Conservation (phyloP, 2,888 invertebrate genomes). For the Physocephala rufipes region DNA sequence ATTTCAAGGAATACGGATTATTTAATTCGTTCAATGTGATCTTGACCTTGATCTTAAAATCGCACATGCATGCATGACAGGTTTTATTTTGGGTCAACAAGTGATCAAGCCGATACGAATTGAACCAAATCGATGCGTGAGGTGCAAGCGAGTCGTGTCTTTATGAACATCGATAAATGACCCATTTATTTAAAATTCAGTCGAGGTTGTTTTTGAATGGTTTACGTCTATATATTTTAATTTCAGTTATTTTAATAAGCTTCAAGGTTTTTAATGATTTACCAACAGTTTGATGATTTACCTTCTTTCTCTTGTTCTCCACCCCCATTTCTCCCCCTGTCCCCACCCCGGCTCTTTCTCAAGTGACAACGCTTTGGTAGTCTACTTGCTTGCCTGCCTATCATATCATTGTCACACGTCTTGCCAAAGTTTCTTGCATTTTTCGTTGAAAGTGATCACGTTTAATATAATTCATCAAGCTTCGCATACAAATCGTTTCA, state of each 20-base stretch:
- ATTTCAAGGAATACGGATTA: too few relatives aligned
- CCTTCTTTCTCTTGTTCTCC: not conserved
- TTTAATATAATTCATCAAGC: not conserved
- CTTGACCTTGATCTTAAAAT: too few relatives aligned
- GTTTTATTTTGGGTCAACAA: not conserved
- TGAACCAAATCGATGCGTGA: constrained; percentile 6
- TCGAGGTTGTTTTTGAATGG: not conserved
- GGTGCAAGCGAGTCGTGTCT: not conserved
- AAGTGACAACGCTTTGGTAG: too few relatives aligned
- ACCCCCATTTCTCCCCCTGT: too few relatives aligned
- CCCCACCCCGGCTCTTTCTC: not conserved
- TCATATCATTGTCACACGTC: too few relatives aligned
- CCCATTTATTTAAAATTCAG: constrained; percentile 12
- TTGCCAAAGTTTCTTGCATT: not conserved
- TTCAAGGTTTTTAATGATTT: constrained; percentile 13
- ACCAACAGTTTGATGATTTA: not conserved
- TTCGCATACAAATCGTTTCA: constrained; percentile 20
- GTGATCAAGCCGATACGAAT: not conserved
- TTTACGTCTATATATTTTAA: not conserved
- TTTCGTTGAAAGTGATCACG: not conserved
- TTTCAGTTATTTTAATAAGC: not conserved
- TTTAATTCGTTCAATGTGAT: too few relatives aligned
- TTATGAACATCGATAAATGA: constrained; percentile 4
- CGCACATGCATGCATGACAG: too few relatives aligned
- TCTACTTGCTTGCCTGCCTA: too few relatives aligned